Evolutionary conservation across 2,113 vertebrate genomes (phyloP), one percentile per base, ranked within the genome.

Genomic region (Ictalurus furcatus): DNA sequence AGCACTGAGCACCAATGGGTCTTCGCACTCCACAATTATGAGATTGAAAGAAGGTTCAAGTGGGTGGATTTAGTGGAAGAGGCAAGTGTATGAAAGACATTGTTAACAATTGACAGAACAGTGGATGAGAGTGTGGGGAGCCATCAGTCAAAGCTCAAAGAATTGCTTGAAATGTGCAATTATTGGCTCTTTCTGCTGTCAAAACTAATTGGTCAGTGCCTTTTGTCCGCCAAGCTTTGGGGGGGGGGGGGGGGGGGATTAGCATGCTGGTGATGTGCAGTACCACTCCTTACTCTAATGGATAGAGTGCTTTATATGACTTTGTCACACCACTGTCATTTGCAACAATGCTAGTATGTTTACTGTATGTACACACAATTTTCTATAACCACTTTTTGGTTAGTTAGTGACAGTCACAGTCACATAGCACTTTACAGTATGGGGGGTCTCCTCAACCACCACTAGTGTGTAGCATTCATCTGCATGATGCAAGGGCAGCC

Each of bases 61-160:
- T 88, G 85, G 88, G 87, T 89, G 83, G 73, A 89, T 92, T 92
- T 91, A 89, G 69, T 86, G 91, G 48, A 91, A 92, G 90, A 93
- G 91, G 89, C 90, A 94, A 94, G 93, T 69, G 84, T 69, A 48
- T 85, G 61, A 69, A 69, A 69, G 44, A 28, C 40, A 69, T 85
- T 90, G 82, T 90, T 58, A 85, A 90, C 67, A 16, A 91, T 91
- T 94, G 94, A 93, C 93, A 94, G 92, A 89, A 92, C 94, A 94
- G 93, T 93, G 90, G 92, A 94, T 92, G 92, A 91, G 92, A 91
- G 92, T 90, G 91, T 93, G 65, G 52, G 88, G 89, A 91, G 89
- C 93, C 93, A 44, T 88, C 87, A 48, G 21, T 88, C 81, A 88
- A 61, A 56, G 90, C 89, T 63, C 69, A 92, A 93, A 89, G 90